These are phyloP conservation scores for Bradypus variegatus DNA, from an alignment of 2,797 vertebrate species.

Conservation along the genomic window DNA sequence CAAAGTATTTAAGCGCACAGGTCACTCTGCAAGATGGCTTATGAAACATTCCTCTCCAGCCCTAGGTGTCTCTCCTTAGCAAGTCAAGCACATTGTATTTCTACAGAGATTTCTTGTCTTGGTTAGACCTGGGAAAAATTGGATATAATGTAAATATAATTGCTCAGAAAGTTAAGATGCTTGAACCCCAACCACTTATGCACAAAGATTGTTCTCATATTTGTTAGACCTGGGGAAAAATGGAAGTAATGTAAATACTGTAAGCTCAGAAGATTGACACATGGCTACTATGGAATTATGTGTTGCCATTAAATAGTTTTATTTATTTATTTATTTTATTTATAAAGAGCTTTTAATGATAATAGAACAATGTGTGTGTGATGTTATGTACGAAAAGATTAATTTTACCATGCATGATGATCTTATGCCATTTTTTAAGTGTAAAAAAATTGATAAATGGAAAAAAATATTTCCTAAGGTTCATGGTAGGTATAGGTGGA, in stretches of 20 bases:
- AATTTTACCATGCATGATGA: background rate
- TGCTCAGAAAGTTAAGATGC: background rate
- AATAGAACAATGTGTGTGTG: background rate
- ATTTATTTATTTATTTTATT: background rate
- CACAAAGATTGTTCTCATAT: background rate
- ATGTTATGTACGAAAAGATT: background rate
- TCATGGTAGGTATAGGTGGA: background rate
- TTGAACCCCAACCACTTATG: background rate
- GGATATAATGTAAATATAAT: background rate
- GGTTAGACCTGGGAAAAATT: background rate
- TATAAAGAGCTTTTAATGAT: background rate
- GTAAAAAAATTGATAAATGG: background rate
- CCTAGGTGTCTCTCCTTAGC: background rate
- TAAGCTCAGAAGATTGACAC: background rate
- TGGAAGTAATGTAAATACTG: background rate
- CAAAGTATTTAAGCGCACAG: background rate
- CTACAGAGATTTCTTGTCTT: background rate
- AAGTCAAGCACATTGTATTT: background rate
- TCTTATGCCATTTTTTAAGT: background rate
- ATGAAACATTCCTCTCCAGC: background rate
- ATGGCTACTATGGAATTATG: background rate
- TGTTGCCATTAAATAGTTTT: background rate
- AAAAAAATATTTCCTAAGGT: background rate
- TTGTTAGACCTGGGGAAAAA: background rate
- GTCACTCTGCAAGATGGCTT: background rate